Percentiles rank a stretch among this genome's conserved stretches.
phyloP scores from a whole-genome alignment of 2,113 vertebrate genomes.

The Colaptes auratus region DNA sequence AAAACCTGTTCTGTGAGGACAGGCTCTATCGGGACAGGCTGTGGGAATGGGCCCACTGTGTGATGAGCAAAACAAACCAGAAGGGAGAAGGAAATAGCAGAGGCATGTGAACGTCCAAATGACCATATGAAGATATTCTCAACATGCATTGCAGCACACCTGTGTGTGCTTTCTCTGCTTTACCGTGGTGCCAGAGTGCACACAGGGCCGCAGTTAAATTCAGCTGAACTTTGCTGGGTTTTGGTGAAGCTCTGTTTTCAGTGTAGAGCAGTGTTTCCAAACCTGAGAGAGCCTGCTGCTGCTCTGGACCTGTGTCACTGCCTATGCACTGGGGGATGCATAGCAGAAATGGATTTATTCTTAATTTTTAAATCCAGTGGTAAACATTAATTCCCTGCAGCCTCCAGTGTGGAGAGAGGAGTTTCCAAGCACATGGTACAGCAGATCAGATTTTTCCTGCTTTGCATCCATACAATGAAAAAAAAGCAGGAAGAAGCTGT shows the following conservation, averaged over 20 bases:
- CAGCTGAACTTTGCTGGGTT: background rate
- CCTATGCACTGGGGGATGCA: background rate
- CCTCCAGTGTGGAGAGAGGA: background rate
- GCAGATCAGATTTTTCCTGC: background rate
- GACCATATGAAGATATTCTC: background rate
- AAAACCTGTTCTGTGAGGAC: background rate
- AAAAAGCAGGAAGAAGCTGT: background rate
- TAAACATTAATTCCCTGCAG: background rate
- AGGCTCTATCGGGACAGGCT: background rate
- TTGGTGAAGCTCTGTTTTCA: conserved; percentile 4
- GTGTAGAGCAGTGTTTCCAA: background rate
- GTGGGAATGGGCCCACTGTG: background rate
- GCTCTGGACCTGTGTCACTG: background rate
- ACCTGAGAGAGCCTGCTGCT: conserved; percentile 11
- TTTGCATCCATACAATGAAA: background rate
- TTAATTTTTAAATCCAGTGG: background rate
- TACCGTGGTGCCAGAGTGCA: background rate
- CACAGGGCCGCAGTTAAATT: conserved; percentile 38
- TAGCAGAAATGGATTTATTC: background rate
- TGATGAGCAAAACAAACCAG: background rate
- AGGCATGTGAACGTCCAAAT: background rate
- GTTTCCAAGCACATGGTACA: background rate
- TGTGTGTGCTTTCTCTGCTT: background rate
- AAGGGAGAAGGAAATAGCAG: background rate
- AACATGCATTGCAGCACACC: background rate